These are phyloP conservation scores for Macrochelys suwanniensis DNA, from an alignment of 2,797 vertebrate species.

Conservation along the genomic window DNA sequence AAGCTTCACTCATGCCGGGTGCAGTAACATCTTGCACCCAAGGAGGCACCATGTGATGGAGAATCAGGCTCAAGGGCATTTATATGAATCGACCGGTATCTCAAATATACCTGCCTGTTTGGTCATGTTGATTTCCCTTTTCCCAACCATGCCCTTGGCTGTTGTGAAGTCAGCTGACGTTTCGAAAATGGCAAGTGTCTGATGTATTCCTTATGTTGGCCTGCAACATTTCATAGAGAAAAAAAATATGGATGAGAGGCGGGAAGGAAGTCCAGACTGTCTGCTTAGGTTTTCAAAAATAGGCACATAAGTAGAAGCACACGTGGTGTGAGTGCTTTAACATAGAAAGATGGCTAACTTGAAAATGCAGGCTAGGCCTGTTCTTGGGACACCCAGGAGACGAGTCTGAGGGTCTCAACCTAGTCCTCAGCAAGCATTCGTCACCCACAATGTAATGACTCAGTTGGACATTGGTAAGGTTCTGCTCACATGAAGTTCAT, in stretches of 20 bases:
- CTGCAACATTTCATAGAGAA: background rate
- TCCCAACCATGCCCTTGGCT: conserved; percentile 38
- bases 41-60: background rate
- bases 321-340: background rate
- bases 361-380: conserved; percentile 9
- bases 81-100: background rate
- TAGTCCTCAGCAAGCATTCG: background rate
- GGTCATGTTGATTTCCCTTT: conserved; percentile 35
- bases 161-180: conserved; percentile 3
- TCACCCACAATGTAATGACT: background rate
- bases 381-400: background rate
- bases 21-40: background rate
- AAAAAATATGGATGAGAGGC: conserved; percentile 27
- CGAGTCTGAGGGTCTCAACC: background rate
- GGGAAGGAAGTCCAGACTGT: conserved; percentile 17
- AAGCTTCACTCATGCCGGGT: background rate
- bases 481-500: background rate
- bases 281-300: conserved; percentile 15
- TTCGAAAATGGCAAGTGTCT: conserved; percentile 15
- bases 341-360: background rate
- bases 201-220: conserved; percentile 6
- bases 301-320: conserved; percentile 33
- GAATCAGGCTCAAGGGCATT: background rate
- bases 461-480: background rate
- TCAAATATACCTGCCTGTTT: background rate